A percentile compares a stretch with the other conserved stretches of the same genome.
phyloP scores from a whole-genome alignment of 2,888 invertebrate genomes.

The Euplagia quadripunctaria region DNA sequence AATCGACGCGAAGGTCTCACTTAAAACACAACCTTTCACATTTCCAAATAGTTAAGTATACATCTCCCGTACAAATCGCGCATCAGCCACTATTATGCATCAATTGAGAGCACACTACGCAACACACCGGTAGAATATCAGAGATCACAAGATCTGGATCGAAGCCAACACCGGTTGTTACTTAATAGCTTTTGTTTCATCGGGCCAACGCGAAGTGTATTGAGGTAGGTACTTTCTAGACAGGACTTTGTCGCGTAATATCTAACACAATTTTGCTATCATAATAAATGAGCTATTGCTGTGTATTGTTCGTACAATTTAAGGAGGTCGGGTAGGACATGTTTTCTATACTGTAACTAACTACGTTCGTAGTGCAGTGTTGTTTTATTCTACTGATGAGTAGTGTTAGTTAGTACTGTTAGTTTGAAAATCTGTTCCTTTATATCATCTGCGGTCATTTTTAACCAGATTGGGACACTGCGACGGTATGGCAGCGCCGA shows the following conservation, averaged over 20 bases:
- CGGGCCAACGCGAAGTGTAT: conserved; percentile 4
- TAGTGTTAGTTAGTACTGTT: conserved; percentile 78
- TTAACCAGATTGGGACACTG: conserved; percentile 99
- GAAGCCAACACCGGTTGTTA: conserved; percentile 9
- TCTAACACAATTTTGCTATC: neutral
- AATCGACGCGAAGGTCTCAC: neutral
- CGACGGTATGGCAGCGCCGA: conserved; percentile 99
- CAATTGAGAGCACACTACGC: conserved; percentile 7
- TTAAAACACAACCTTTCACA: neutral
- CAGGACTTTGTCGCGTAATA: neutral
- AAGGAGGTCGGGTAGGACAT: too few relatives aligned
- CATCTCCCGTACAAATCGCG: conserved; percentile 4
- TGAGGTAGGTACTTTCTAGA: conserved; percentile 13
- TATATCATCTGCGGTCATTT: conserved; percentile 98
- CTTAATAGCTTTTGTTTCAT: conserved; percentile 14
- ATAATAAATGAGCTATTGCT: neutral
- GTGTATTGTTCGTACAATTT: too few relatives aligned
- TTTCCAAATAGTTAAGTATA: neutral
- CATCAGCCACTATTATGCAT: neutral
- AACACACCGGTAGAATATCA: conserved; percentile 9
- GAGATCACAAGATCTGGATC: conserved; percentile 11
- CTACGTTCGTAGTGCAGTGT: neutral
- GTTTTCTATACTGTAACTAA: too few relatives aligned
- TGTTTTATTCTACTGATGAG: neutral
- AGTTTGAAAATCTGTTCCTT: conserved; percentile 99